phyloP scores from a whole-genome alignment of 2,888 invertebrate genomes.

The Nomada ferruginata region DNA sequence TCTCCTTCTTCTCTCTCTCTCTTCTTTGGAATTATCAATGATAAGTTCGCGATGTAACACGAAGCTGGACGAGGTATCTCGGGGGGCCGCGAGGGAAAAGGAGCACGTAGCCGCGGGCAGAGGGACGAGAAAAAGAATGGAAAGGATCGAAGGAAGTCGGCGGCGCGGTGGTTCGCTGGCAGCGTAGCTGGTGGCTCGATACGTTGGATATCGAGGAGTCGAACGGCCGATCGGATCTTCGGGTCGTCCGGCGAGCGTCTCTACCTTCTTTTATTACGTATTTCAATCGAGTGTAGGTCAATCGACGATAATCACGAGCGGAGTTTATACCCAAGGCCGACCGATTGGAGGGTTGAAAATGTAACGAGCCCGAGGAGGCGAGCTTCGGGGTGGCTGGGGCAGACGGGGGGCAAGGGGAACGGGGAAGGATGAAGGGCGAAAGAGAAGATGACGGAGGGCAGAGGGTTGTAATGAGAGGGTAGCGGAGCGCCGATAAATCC shows the following conservation, averaged over 20 bases:
- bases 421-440: constrained; percentile 52
- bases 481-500: constrained; percentile 84
- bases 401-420: constrained; percentile 3
- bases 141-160: background rate
- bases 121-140: constrained; percentile 4
- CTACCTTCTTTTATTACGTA: constrained; percentile 69
- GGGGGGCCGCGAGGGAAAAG: background rate
- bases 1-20: constrained; percentile 1
- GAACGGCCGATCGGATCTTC: constrained; percentile 45
- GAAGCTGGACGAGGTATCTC: background rate
- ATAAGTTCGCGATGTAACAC: constrained; percentile 57
- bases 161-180: constrained; percentile 6
- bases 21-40: constrained; percentile 58
- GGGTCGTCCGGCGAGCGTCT: constrained; percentile 24
- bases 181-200: constrained; percentile 51
- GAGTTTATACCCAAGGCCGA: constrained; percentile 74
- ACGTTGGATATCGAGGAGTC: constrained; percentile 21
- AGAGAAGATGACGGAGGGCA: constrained; percentile 72
- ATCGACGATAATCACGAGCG: constrained; percentile 75
- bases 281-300: constrained; percentile 78
- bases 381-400: constrained; percentile 31
- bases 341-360: constrained; percentile 77
- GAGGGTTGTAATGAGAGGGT: constrained; percentile 83
- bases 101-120: background rate
- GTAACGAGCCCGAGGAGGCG: constrained; percentile 63